A percentile compares a stretch with the other conserved stretches of the same genome.
Evolutionary conservation across 2,113 vertebrate genomes (phyloP).

Genomic region (Grallaria varia): DNA sequence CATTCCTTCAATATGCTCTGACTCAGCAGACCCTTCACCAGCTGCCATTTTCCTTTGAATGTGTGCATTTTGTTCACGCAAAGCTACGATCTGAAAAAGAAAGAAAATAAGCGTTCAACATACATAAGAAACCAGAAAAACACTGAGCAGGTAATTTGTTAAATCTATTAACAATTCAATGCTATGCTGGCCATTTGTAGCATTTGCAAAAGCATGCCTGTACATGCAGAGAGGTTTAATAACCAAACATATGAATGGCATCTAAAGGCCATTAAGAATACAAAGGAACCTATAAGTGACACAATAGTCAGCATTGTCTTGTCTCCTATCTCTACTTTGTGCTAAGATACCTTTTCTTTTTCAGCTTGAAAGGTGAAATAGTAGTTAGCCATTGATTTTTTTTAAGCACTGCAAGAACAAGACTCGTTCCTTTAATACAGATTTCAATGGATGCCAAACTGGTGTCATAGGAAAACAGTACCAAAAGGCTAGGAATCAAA

Average conservation of each 20-base stretch:
- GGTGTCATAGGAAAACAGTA: background rate
- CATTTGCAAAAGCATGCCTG: background rate
- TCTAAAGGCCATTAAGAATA: background rate
- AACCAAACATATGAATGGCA: background rate
- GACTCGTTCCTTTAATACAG: background rate
- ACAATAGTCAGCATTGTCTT: background rate
- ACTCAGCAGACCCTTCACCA: slow-evolving; percentile 83
- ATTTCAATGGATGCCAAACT: background rate
- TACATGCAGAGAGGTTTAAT: background rate
- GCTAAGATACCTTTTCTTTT: background rate
- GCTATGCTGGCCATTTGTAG: background rate
- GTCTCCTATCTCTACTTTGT: background rate
- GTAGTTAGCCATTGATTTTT: background rate
- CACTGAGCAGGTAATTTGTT: background rate
- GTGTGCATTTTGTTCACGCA: slow-evolving; percentile 97
- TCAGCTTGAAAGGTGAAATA: background rate
- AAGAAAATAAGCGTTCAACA: background rate
- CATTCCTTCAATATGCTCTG: slow-evolving; percentile 87
- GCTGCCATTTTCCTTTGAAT: slow-evolving; percentile 95
- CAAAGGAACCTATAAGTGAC: background rate
- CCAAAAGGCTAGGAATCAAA: background rate
- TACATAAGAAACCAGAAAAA: background rate
- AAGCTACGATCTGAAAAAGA: slow-evolving; percentile 89
- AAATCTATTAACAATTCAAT: background rate
- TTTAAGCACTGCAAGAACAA: background rate